Percentiles rank a stretch among this genome's conserved stretches.
Conservation (phyloP, 2,888 invertebrate species). For the Cremastobaeus sp. region DNA sequence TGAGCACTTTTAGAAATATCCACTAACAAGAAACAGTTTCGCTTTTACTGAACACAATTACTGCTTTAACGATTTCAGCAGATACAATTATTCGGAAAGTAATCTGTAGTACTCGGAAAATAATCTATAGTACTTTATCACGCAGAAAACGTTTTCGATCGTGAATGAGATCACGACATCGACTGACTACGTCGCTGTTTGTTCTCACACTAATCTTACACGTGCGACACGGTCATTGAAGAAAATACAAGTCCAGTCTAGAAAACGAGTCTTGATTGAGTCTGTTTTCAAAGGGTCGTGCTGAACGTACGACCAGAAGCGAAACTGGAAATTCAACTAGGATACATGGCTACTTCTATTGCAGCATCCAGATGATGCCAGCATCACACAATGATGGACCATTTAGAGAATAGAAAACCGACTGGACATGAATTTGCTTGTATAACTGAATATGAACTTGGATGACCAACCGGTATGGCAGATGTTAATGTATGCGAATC, state of each 20-base stretch:
- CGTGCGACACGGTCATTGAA: constrained; percentile 52
- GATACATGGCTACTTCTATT: constrained; percentile 57
- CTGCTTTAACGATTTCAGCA: no score
- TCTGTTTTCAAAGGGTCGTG: constrained; percentile 52
- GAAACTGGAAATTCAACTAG: constrained; percentile 70
- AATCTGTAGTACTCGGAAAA: no score
- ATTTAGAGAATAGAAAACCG: constrained; percentile 70
- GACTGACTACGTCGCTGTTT: constrained; percentile 54
- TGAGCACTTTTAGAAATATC: no score
- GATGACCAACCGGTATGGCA: constrained; percentile 77
- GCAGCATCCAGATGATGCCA: constrained; percentile 73
- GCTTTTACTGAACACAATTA: no score
- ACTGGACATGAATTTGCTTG: constrained; percentile 67
- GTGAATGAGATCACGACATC: constrained; percentile 21
- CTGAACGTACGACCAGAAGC: constrained; percentile 62
- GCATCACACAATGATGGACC: constrained; percentile 72
- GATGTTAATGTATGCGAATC: constrained; percentile 71
- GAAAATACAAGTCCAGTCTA: constrained; percentile 57
- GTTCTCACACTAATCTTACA: constrained; percentile 61
- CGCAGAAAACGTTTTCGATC: constrained; percentile 23
- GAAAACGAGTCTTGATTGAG: constrained; percentile 70
- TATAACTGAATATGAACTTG: constrained; percentile 71
- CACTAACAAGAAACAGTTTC: no score
- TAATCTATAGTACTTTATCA: no score
- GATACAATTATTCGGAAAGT: no score